Base-by-base conservation (phyloP, 2,797 vertebrate genomes). In the Hyperoplus immaculatus region DNA sequence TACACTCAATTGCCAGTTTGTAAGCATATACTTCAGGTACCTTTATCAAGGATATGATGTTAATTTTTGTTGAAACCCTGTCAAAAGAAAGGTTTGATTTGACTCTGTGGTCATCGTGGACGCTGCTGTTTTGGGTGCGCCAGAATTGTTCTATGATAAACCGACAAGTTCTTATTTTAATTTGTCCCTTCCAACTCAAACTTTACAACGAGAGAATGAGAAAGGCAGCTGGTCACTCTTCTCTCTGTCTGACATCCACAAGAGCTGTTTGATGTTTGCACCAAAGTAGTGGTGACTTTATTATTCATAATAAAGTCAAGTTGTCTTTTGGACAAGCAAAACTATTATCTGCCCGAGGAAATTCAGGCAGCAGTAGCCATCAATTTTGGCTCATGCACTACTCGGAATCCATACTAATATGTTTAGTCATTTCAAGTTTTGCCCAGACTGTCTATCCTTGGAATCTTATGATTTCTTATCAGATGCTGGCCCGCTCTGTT, bases 401-500 rank as follows among this genome's bases (percentile, higher is more conserved):
- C 80, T 78, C 21, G 15, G 77, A 56, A 81, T 84, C 82, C 82
- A 83, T 78, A 78, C 72, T 72, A 80, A 88, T 85, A 43, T 51
- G 47, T 81, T 78, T 86, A 64, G 62, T 77, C 66, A 69, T 56
- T 75, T 85, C 74, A 4, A 7, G 10, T 70, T 77, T 63, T 12
- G 12, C 16, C 47, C 61, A 2, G 72, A 68, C 74, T 7, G 47
- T 72, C 69, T 65, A 46, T 70, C 74, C 49, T 80, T 21, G 46
- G 69, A 67, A 76, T 71, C 78, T 81, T 80, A 77, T 69, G 70
- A 61, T 79, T 77, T 68, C 75, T 84, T 61, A 80, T 84, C 72
- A 55, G 62, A 60, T 0, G 21, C 74, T n/a, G 74, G 47, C 70
- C 53, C 39, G 42, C 54, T 62, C 45, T 69, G 46, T 79, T 84